Percentiles rank a stretch among this genome's conserved stretches.
Evolutionary conservation across 2,797 vertebrate genomes (phyloP).

Genomic region (Clarias laeviceps): DNA sequence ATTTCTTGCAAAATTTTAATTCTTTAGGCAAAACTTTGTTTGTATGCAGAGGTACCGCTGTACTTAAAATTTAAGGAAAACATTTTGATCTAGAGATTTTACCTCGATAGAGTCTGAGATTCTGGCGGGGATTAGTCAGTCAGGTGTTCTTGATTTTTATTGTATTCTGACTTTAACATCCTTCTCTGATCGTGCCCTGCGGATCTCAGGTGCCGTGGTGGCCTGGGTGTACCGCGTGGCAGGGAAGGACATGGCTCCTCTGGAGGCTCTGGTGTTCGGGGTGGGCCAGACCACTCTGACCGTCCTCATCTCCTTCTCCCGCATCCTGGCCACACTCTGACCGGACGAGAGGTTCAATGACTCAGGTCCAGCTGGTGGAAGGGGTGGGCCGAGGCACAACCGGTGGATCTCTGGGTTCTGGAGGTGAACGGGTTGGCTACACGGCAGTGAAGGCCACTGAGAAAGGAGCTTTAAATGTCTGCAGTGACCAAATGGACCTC

Average conservation of each 20-base stretch:
- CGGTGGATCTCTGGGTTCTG: background rate
- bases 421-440: background rate
- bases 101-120: background rate
- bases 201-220: conserved; percentile 85
- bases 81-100: background rate
- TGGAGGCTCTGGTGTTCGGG: conserved; percentile 94
- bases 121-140: background rate
- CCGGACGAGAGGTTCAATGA: background rate
- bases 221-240: conserved; percentile 96
- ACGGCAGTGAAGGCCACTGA: background rate
- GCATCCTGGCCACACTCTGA: conserved; percentile 92
- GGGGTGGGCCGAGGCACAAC: conserved; percentile 7
- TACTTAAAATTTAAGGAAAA: background rate
- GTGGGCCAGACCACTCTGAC: conserved; percentile 91
- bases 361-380: conserved; percentile 15
- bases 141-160: background rate
- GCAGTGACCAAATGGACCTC: conserved; percentile 54
- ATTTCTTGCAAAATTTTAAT: too few relatives aligned
- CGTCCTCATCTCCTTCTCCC: conserved; percentile 90
- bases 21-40: too few relatives aligned
- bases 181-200: background rate
- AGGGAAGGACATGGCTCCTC: conserved; percentile 93
- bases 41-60: too few relatives aligned
- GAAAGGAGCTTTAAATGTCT: background rate
- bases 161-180: background rate